Percentiles rank a stretch among this genome's conserved stretches.
Conservation (phyloP, 2,888 invertebrate genomes). For the Tuberolachnus salignus region DNA sequence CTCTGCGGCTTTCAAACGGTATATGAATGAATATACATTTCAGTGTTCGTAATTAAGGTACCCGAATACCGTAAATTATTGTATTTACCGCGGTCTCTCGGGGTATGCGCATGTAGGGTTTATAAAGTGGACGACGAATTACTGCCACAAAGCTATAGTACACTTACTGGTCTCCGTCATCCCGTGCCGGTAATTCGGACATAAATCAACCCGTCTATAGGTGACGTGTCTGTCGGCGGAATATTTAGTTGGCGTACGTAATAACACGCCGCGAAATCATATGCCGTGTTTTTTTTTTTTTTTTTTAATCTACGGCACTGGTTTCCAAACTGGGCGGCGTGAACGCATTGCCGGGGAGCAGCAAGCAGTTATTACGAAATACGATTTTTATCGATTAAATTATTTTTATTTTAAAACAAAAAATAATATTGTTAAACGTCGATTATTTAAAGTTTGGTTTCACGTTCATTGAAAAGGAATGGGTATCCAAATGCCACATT, state of each 20-base stretch:
- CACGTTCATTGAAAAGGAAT: no score
- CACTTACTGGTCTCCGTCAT: constrained; percentile 6
- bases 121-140: constrained; percentile 1
- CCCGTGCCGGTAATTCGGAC: constrained; percentile 1
- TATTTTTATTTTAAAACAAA: no score
- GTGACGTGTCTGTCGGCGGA: not conserved
- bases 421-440: no score
- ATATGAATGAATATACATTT: constrained; percentile 3
- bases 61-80: constrained; percentile 25
- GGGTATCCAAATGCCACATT: no score
- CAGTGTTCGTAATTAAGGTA: constrained; percentile 34
- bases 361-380: no score
- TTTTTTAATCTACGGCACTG: no score
- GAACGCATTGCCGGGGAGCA: no score
- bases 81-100: constrained; percentile 43
- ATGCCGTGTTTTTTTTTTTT: no score
- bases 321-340: no score
- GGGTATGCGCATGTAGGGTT: constrained; percentile 10
- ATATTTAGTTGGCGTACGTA: not conserved
- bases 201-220: constrained; percentile 8
- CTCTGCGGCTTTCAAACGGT: constrained; percentile 21
- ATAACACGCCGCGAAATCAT: no score
- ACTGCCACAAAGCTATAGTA: not conserved
- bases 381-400: no score
- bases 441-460: no score